Evolutionary conservation across 1,140 invertebrate genomes (phyloP), one percentile per base, ranked within the genome.

Genomic region (Drosophila azteca): DNA sequence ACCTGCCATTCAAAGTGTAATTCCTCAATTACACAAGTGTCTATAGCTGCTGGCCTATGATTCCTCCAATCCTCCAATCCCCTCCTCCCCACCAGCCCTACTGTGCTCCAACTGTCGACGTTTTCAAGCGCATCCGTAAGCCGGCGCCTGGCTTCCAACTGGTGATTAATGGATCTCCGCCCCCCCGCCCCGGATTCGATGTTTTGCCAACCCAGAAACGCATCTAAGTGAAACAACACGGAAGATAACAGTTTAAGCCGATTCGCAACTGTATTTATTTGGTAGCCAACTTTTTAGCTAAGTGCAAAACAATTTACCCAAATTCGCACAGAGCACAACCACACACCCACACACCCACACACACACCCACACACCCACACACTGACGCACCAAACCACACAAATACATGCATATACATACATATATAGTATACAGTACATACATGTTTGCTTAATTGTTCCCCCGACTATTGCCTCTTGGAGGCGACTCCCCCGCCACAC

Each of bases 241-340:
- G 49, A 43, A 88, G 83, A 88, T 82, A 88, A 88, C 74, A 81
- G 46, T 51, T 52, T 60, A 81, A 84, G 70, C 67, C 49, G 72
- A 67, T 78, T 87, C 68, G 59, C 83, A 39, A 64, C 79, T 76
- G 74, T 78, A 77, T 82, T 85, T 85, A 87, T 85, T 88, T 79
- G 71, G 61, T 70, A 65, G 61, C 61, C 83, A 88, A 87, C 83
- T 87, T 88, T 70, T 83, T 72, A 83, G 83, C 83, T 88, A 87
- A 87, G 83, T 87, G 83, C 84, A 87, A 87, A 87, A 88, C 83
- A 88, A 88, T 87, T 88, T 87, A 88, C 83, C 83, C 68, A 87
- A 87, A 82, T 83, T 70, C 70, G 55, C 74, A 48, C 31, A 57
- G 45, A 26, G 31, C 62, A 46, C 44, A 52, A 54, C 59, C 35